Conservation (phyloP, 2,888 invertebrate genomes). For the Nesidiocoris tenuis region DNA sequence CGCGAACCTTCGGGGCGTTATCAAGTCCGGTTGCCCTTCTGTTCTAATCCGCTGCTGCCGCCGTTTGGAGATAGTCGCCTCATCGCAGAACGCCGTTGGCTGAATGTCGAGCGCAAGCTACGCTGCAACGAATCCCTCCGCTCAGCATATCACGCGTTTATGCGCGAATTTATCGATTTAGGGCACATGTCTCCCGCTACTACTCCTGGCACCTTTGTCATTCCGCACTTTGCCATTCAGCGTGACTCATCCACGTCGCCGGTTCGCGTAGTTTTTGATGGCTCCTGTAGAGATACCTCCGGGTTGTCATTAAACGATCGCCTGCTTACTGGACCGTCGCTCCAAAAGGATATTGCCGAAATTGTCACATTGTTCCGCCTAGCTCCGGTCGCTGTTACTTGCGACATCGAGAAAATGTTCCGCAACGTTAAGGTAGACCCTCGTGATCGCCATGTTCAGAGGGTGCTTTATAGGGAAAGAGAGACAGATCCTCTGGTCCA, state of each 20-base stretch:
- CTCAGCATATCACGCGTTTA: too few relatives aligned
- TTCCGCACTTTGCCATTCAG: conserved; percentile 15
- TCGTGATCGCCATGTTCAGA: not conserved
- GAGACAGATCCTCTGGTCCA: not conserved
- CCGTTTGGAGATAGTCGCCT: not conserved
- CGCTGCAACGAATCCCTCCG: too few relatives aligned
- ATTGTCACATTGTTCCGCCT: too few relatives aligned
- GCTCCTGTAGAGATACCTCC: too few relatives aligned
- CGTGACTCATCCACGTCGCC: not conserved
- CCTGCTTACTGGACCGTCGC: too few relatives aligned
- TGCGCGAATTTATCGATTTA: not conserved
- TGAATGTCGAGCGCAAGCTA: too few relatives aligned
- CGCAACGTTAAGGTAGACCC: not conserved
- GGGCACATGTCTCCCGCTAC: not conserved
- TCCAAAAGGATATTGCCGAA: too few relatives aligned
- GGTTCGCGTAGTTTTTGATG: conserved; percentile 6
- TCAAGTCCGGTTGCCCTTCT: not conserved
- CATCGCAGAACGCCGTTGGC: not conserved
- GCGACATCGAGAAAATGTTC: too few relatives aligned
- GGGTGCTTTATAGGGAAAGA: not conserved
- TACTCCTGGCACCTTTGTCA: not conserved
- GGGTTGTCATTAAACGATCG: too few relatives aligned
- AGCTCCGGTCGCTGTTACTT: too few relatives aligned
- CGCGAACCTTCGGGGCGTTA: not conserved
- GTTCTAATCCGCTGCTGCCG: not conserved